Base-by-base conservation (phyloP, 2,113 vertebrate species). In the Tylochromis polylepis region DNA sequence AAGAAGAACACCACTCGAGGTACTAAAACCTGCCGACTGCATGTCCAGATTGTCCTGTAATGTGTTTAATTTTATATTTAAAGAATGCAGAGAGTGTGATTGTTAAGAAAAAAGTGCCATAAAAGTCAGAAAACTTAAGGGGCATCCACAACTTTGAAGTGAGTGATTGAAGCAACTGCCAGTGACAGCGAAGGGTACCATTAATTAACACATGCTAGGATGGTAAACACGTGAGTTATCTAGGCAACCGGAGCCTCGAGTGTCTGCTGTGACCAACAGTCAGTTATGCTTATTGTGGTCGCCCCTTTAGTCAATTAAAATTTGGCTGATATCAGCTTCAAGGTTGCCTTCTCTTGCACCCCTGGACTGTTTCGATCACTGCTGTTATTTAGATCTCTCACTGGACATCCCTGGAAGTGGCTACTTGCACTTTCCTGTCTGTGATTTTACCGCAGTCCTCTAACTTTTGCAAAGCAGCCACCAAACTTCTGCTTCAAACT, bases 1-100 rank as follows among this genome's bases (percentile, higher is more conserved):
- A 43, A 4, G 81, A 77, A 16, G 29, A 89, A 87, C 77, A 70
- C 41, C 6, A 78, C 82, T 29, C 56, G 6, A 96, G 95, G 95
- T 95, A 95, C 5, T 29, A 14, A 46, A 82, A 72, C 43, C 46
- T 78, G n/a, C 51, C 5, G n/a, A 15, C 59, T 79, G 84, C 83
- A 82, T 78, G 67, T 31, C 41, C 41, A 29, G 16, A 49, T 34
- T 31, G 57, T 0, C 34, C 38, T 46, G 22, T 46, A 6, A 11
- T 27, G 22, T 2, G 67, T 72, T 18, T 18, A 0, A 16, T 46
- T 15, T 46, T 72, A 46, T 46, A 18, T 18, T 3, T 27, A 27
- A 46, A 72, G 15, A 27, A 15, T 3, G 22, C 22, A 72, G 41
- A 27, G 27, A 72, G 22, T 70, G 65, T 9, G 8, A 43, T 0